Percentiles rank a stretch among this genome's conserved stretches.
These are phyloP conservation scores for Xiphorhynchus erythropygius DNA, from an alignment of 2,797 vertebrate genomes.

Conservation along the genomic window DNA sequence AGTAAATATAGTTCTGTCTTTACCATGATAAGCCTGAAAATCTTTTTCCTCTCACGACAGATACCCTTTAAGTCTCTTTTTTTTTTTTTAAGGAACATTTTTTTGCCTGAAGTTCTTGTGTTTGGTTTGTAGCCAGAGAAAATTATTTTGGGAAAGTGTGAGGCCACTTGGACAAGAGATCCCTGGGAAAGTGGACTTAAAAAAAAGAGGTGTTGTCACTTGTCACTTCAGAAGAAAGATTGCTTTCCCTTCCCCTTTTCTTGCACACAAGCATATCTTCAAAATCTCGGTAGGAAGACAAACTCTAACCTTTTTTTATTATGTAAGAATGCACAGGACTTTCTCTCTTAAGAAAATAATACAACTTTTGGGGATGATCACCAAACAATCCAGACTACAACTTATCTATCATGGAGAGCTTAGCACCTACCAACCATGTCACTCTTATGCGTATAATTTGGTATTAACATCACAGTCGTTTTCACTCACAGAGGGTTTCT, in stretches of 20 bases:
- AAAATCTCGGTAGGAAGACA: neutral
- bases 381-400: neutral
- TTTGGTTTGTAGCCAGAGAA: constrained; percentile 52
- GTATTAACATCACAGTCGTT: neutral
- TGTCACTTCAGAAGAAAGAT: constrained; percentile 25
- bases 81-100: neutral
- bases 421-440: neutral
- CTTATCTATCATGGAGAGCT: neutral
- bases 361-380: neutral
- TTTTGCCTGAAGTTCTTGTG: neutral
- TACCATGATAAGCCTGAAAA: neutral
- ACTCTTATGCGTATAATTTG: neutral
- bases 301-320: neutral
- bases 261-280: neutral
- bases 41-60: neutral
- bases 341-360: neutral
- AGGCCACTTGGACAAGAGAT: constrained; percentile 46
- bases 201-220: constrained; percentile 22
- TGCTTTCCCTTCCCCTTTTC: neutral
- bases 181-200: constrained; percentile 53
- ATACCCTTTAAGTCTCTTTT: neutral
- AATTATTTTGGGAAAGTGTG: constrained; percentile 67
- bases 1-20: neutral
- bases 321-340: neutral
- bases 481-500: neutral